Evolutionary conservation across 2,113 vertebrate genomes (phyloP).

Genomic region (Canis aureus): DNA sequence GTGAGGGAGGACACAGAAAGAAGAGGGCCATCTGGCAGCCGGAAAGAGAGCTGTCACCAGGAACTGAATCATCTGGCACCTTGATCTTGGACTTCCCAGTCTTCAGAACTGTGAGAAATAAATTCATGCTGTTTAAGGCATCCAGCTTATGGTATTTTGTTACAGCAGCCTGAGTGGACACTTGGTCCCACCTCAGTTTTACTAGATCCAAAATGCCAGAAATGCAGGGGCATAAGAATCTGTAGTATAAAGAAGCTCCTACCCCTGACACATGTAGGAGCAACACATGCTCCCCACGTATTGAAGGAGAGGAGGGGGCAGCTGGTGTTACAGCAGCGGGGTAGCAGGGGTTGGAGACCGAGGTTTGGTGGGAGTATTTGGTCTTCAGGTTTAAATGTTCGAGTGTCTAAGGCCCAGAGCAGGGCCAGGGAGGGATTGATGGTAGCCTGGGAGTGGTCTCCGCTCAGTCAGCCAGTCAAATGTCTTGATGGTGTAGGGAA

Average conservation of each 20-base stretch:
- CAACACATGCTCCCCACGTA: too few species aligned
- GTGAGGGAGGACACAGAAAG: neutral
- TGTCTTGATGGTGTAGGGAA: neutral
- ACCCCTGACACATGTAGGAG: neutral
- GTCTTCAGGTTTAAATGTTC: neutral
- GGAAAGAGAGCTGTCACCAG: neutral
- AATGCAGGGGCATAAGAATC: neutral
- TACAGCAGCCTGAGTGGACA: neutral
- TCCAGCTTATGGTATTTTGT: neutral
- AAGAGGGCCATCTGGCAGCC: neutral
- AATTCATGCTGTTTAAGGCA: neutral
- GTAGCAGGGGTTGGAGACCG: neutral
- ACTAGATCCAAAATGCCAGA: neutral
- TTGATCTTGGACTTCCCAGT: neutral
- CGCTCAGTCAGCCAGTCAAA: neutral
- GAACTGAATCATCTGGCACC: too few species aligned
- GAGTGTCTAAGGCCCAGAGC: neutral
- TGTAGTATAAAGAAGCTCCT: neutral
- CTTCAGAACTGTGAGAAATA: neutral
- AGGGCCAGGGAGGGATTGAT: neutral
- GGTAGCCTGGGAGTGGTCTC: neutral
- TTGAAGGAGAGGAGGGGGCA: neutral
- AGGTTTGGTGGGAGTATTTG: neutral
- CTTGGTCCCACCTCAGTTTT: neutral
- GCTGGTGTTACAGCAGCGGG: neutral